phyloP scores from a whole-genome alignment of 2,797 vertebrate genomes.

The Rallus crepitans region DNA sequence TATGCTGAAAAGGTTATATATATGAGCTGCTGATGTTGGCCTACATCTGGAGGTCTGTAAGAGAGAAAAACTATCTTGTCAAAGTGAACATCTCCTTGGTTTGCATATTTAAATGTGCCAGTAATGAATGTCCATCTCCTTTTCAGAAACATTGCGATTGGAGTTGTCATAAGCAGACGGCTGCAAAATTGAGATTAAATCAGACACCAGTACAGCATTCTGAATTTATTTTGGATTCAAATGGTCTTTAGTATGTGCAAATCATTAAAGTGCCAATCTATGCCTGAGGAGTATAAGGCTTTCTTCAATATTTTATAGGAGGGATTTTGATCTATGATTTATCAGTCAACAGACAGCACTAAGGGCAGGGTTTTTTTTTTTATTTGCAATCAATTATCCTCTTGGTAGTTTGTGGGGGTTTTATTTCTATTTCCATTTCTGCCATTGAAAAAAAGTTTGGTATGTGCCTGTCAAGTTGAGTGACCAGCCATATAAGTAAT shows the following conservation, averaged over 20 bases:
- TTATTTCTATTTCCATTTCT: slow-evolving; percentile 37
- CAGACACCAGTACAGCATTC: slow-evolving; percentile 16
- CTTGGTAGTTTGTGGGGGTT: neutral
- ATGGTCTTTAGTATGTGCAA: slow-evolving; percentile 65
- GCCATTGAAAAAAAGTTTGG: neutral
- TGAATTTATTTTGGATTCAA: slow-evolving; percentile 72
- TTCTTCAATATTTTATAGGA: slow-evolving; percentile 78
- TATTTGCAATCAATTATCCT: slow-evolving; percentile 72
- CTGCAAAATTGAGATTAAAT: slow-evolving; percentile 53
- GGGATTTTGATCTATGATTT: slow-evolving; percentile 81
- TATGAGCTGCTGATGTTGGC: neutral
- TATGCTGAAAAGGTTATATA: neutral
- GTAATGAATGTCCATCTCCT: neutral
- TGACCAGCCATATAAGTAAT: slow-evolving; percentile 7
- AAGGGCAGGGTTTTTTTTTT: neutral
- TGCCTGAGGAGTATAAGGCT: slow-evolving; percentile 48
- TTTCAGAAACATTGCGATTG: neutral
- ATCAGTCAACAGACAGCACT: slow-evolving; percentile 72
- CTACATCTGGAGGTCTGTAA: neutral
- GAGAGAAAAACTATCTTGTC: neutral
- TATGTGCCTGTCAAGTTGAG: slow-evolving; percentile 57
- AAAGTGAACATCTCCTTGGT: neutral
- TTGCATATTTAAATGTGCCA: neutral
- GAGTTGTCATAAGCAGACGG: slow-evolving; percentile 27
- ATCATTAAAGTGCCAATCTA: slow-evolving; percentile 65